Conservation (phyloP, 2,888 invertebrate genomes). For the Drosophila peninsularis region DNA sequence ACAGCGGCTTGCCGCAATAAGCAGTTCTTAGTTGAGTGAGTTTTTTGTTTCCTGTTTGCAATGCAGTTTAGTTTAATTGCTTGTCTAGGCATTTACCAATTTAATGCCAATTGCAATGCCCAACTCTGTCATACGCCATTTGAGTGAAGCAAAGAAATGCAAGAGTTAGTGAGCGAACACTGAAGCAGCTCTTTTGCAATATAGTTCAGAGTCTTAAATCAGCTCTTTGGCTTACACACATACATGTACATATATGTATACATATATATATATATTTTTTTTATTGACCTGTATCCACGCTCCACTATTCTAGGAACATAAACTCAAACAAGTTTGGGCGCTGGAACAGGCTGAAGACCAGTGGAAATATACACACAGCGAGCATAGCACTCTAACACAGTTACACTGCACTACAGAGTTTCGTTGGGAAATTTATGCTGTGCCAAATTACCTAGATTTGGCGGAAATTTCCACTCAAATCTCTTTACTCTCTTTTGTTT, state of each 20-base stretch:
- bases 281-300: not conserved
- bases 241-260: not conserved
- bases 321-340: conserved; percentile 20
- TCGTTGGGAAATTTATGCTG: not conserved
- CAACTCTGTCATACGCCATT: not conserved
- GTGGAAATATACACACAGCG: conserved; percentile 15
- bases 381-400: conserved; percentile 5
- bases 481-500: not conserved
- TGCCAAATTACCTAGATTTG: conserved; percentile 1
- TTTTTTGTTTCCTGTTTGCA: conserved; percentile 11
- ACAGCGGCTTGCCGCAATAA: conserved; percentile 5
- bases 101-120: conserved; percentile 12
- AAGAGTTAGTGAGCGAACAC: not conserved
- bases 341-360: conserved; percentile 10
- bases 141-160: not conserved
- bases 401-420: conserved; percentile 10
- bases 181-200: conserved; percentile 25
- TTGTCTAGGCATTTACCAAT: conserved; percentile 19
- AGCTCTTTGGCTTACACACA: not conserved
- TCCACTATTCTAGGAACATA: conserved; percentile 17
- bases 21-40: conserved; percentile 21
- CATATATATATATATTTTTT: not conserved
- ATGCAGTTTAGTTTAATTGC: conserved; percentile 27
- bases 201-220: conserved; percentile 23
- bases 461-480: conserved; percentile 17